Conservation (phyloP, 2,888 invertebrate genomes). For the Eupsilia transversa region DNA sequence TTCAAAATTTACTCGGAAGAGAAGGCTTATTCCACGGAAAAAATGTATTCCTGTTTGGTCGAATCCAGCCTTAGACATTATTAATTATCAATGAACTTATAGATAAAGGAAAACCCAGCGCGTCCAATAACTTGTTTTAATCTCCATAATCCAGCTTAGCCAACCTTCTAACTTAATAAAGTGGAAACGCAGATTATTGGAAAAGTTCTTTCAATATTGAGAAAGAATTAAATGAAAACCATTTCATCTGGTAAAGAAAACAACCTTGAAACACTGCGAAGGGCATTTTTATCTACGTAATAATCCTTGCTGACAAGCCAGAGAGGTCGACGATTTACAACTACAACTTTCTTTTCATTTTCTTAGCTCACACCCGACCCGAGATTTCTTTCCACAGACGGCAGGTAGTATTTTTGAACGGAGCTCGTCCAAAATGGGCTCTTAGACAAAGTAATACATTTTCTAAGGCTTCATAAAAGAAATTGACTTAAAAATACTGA, state of each 20-base stretch:
- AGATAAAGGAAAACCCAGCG: conserved; percentile 14
- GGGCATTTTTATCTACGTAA: conserved; percentile 40
- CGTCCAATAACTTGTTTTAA: conserved; percentile 12
- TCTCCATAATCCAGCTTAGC: conserved; percentile 20
- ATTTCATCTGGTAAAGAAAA: conserved; percentile 19
- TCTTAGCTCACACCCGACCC: conserved; percentile 34
- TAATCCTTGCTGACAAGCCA: conserved; percentile 51
- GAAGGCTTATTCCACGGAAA: no score
- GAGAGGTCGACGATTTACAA: conserved; percentile 53
- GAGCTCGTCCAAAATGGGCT: conserved; percentile 60
- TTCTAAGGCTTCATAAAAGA: conserved; percentile 66
- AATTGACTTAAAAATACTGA: conserved; percentile 73
- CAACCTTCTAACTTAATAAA: conserved; percentile 30
- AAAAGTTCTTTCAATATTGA: conserved; percentile 42
- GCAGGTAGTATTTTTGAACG: conserved; percentile 57
- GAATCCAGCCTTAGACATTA: no score
- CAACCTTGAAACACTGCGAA: conserved; percentile 27
- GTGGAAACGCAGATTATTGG: conserved; percentile 39
- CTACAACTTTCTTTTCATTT: conserved; percentile 59
- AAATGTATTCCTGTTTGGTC: no score
- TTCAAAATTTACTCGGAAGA: no score
- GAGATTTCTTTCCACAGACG: conserved; percentile 45
- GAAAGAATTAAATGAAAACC: conserved; percentile 43
- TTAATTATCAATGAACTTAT: conserved; percentile 24
- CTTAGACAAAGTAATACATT: conserved; percentile 63